Evolutionary conservation across 2,888 invertebrate genomes (phyloP), one percentile per base, ranked within the genome.

Genomic region (Pyrochroa serraticornis): DNA sequence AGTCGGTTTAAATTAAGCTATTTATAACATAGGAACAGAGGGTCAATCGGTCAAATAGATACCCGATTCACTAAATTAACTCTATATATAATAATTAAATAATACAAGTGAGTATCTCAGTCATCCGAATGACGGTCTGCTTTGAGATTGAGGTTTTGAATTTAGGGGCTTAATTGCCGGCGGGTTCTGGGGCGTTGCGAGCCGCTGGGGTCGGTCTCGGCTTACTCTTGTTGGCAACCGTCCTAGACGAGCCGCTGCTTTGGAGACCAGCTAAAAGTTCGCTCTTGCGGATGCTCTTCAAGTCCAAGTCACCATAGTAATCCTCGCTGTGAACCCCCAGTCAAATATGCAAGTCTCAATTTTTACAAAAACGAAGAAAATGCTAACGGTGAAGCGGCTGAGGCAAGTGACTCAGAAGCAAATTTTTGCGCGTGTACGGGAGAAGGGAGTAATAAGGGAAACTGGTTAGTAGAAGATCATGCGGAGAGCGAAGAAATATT

Each of bases 251-350:
- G 71, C 83, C 82, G 71, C 86, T 83, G 77, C 82, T 82, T 74
- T 86, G 85, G 74, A 91, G 84, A 73, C 93, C 93, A 74, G 92
- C 86, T 78, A 92, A 86, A 73, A 93, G 87, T 82, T 95, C 94
- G 82, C 92, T 92, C 87, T 95, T 95, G 83, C 93, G 89, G 87
- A 94, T 92, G 83, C 89, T 87, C 89, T 95, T 95, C 85, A 95
- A 85, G 83, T 95, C 95, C 88, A 94, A 83, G 82, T 94, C 94
- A 71, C 95, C 95, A 79, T 95, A 95, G 88, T 95, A 95, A 89
- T 95, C 94, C 87, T 95, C 94, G 86, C 95, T 94, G 91, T 85
- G 87, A 85, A 80, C 69, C 36, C 48, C 53, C 44, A 36, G 13
- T 34, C 41, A 31, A 7, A 35, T n/a, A 30, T 34, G 33, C n/a